Percentiles rank a stretch among this genome's conserved stretches.
These are phyloP conservation scores for Burhinus oedicnemus DNA, from an alignment of 2,113 vertebrate species.

Conservation along the genomic window DNA sequence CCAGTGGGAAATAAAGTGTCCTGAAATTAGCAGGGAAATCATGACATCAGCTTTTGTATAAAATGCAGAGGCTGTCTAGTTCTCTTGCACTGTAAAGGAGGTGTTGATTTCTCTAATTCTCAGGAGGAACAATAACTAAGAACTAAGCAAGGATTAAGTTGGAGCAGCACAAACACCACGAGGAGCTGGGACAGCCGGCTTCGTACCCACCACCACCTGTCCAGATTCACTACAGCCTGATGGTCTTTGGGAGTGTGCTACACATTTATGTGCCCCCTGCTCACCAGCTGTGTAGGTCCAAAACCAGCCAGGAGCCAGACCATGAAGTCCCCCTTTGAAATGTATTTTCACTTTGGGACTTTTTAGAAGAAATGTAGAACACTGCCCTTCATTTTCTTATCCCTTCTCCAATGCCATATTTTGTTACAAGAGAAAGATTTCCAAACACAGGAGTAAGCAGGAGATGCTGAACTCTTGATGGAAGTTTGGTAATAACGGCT, in stretches of 20 bases:
- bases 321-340: not conserved
- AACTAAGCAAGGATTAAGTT: not conserved
- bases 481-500: not conserved
- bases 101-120: not conserved
- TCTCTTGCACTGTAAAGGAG: not conserved
- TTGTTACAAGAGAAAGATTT: not conserved
- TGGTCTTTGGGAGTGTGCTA: fast-evolving
- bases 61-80: not conserved
- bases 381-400: not conserved
- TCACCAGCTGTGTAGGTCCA: not conserved
- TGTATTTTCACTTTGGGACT: not conserved
- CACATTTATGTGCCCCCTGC: no score
- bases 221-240: not conserved
- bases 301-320: not conserved
- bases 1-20: not conserved
- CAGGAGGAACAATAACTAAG: not conserved
- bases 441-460: not conserved
- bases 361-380: not conserved
- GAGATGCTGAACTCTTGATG: not conserved
- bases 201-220: not conserved
- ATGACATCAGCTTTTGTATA: not conserved
- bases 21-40: not conserved
- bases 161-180: not conserved
- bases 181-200: not conserved
- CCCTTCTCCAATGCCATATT: not conserved